Evolutionary conservation across 2,113 vertebrate genomes (phyloP).

Genomic region (Eleginops maclovinus): DNA sequence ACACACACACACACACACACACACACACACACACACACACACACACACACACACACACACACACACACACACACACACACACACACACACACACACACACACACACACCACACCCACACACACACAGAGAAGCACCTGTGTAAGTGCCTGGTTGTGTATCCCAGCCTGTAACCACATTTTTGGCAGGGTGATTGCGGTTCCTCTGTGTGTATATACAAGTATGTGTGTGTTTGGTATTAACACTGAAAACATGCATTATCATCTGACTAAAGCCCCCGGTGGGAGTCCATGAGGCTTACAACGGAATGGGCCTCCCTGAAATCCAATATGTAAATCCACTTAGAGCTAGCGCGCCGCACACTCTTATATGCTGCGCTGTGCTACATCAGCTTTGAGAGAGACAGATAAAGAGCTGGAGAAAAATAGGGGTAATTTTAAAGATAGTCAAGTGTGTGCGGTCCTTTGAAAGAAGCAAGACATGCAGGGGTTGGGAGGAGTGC

Average conservation of each 20-base stretch:
- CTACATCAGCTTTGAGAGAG: conserved; percentile 56
- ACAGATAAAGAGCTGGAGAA: conserved; percentile 37
- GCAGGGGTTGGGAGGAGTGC: conserved; percentile 28
- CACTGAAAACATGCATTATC: conserved; percentile 84
- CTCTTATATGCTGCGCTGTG: conserved; percentile 54
- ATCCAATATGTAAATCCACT: conserved; percentile 87
- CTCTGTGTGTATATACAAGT: conserved; percentile 35
- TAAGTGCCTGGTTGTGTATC: conserved; percentile 21
- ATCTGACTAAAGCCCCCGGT: conserved; percentile 79
- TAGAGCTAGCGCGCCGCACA: conserved; percentile 82
- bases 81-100: conserved; percentile 7
- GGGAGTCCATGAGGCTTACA: conserved; percentile 79
- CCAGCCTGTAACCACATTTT: conserved; percentile 62
- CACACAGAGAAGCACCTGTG: conserved; percentile 36
- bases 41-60: conserved; percentile 8
- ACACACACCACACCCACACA: conserved; percentile 7
- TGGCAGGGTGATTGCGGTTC: conserved; percentile 56
- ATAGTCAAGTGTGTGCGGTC: conserved; percentile 32
- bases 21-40: conserved; percentile 8
- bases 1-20: conserved; percentile 5
- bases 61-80: conserved; percentile 11
- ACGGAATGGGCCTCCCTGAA: conserved; percentile 75
- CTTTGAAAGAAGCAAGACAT: conserved; percentile 55
- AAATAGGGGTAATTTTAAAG: conserved; percentile 56
- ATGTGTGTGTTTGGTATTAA: conserved; percentile 71